Conservation (phyloP, 2,888 invertebrate genomes). For the Hirudinaria manillensis region DNA sequence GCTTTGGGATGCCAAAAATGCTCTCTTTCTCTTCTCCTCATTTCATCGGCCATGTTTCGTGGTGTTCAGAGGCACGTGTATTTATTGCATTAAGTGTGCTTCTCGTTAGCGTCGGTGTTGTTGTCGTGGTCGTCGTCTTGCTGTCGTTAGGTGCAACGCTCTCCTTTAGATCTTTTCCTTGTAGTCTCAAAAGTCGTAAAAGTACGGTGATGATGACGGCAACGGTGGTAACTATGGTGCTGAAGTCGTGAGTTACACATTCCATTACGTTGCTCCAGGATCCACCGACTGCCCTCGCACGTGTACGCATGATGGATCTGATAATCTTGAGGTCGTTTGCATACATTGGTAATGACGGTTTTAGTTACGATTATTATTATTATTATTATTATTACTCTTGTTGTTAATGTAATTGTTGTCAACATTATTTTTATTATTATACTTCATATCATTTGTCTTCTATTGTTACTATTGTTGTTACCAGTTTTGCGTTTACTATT, state of each 20-base stretch:
- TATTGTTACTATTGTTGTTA: not conserved
- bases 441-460: no score
- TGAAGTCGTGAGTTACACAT: conserved; percentile 1
- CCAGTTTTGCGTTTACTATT: not conserved
- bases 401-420: not conserved
- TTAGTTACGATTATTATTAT: not conserved
- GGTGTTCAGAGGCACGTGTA: no score
- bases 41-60: no score
- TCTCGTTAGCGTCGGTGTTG: no score
- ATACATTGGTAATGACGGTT: no score
- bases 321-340: no score
- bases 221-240: conserved; percentile 2
- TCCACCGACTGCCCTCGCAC: no score
- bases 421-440: not conserved
- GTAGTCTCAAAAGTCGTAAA: not conserved
- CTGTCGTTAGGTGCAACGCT: not conserved
- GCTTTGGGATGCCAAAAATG: no score
- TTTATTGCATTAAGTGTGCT: no score
- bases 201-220: not conserved
- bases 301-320: no score
- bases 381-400: not conserved
- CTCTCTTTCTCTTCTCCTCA: no score
- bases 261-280: no score
- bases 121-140: not conserved
- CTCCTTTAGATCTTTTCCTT: not conserved